Evolutionary conservation across 1,140 invertebrate species (phyloP).

Genomic region (Brachystomella parvula): DNA sequence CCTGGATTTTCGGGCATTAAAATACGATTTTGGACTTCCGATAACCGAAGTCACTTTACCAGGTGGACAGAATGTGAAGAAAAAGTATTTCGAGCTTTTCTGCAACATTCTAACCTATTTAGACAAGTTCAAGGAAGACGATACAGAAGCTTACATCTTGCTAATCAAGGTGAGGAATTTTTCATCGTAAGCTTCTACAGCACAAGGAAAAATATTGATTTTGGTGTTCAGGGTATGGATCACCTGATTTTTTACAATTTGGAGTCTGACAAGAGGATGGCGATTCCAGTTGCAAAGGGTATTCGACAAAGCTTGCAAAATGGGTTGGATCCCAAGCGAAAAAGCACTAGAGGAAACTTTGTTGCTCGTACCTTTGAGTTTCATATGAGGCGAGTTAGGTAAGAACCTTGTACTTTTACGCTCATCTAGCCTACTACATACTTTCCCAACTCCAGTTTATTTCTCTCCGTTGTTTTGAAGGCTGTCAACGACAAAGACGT

Average conservation of each 20-base stretch:
- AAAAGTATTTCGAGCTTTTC: conserved; percentile 35
- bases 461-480: conserved; percentile 16
- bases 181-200: conserved; percentile 10
- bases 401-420: neutral
- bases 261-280: conserved; percentile 18
- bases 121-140: conserved; percentile 51
- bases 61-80: conserved; percentile 23
- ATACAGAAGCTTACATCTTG: conserved; percentile 60
- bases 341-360: conserved; percentile 20
- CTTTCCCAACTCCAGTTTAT: neutral
- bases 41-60: conserved; percentile 25
- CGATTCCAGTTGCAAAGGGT: neutral
- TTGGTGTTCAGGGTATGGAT: conserved; percentile 30
- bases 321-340: conserved; percentile 26
- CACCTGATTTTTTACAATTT: conserved; percentile 21
- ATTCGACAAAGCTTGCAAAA: neutral
- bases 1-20: conserved; percentile 23
- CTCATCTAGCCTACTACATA: neutral
- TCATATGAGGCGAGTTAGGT: conserved; percentile 32
- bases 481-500: conserved; percentile 24
- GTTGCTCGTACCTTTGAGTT: conserved; percentile 25
- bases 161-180: conserved; percentile 49
- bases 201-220: conserved; percentile 3
- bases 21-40: conserved; percentile 21
- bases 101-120: conserved; percentile 22